A percentile compares a stretch with the other conserved stretches of the same genome.
These are phyloP conservation scores for Rhizoglyphus robini DNA, from an alignment of 1,140 invertebrate species.

Conservation along the genomic window DNA sequence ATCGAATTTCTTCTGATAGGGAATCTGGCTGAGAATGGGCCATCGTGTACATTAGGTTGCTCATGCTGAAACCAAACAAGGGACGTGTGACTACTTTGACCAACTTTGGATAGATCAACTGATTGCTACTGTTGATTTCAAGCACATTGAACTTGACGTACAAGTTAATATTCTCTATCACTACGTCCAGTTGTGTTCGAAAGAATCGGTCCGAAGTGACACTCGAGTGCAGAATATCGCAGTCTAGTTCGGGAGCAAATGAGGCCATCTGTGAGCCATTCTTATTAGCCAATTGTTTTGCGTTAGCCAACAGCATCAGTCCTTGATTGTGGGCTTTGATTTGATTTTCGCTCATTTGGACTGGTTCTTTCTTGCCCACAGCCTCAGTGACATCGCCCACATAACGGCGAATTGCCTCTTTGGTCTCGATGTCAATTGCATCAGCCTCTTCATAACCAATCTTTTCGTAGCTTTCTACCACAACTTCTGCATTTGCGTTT, in stretches of 20 bases:
- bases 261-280: not conserved
- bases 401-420: not conserved
- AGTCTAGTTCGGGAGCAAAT: conserved; percentile 18
- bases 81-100: conserved; percentile 32
- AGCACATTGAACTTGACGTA: conserved; percentile 55
- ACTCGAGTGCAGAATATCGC: conserved; percentile 21
- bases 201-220: conserved; percentile 28
- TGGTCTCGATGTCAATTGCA: not conserved
- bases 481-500: not conserved
- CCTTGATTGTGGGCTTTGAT: not conserved
- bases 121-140: conserved; percentile 44
- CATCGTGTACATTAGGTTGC: conserved; percentile 29
- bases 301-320: not conserved
- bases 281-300: not conserved
- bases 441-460: not conserved
- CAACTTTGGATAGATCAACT: conserved; percentile 27
- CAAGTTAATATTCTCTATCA: conserved; percentile 57
- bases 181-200: conserved; percentile 48
- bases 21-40: conserved; percentile 26
- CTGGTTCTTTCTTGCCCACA: not conserved
- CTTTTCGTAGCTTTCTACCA: conserved; percentile 2
- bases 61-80: conserved; percentile 23
- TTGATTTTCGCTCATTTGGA: not conserved
- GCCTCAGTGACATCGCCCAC: not conserved
- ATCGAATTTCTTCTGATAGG: not conserved